Evolutionary conservation across 2,113 vertebrate species (phyloP), one percentile per base, ranked within the genome.

Genomic region (Bettongia penicillata): DNA sequence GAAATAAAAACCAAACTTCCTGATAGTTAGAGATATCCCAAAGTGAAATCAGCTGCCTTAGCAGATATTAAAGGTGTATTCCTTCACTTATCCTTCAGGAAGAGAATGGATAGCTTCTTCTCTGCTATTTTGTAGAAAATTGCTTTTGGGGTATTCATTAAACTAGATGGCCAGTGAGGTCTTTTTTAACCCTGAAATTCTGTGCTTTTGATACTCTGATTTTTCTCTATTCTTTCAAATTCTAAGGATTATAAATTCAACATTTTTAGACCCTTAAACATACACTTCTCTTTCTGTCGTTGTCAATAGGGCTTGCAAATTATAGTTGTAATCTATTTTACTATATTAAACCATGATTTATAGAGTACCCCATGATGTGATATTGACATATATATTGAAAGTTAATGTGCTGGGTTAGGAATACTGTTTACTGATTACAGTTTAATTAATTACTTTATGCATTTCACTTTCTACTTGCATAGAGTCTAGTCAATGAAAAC

Each of bases 401-500:
- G 2, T 91, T 97, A 94, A 96, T 95, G 14, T 89, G 12, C 77
- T 95, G 93, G 51, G 26, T 95, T 92, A 95, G 37, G 43, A 94
- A 94, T 89, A 94, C 89, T 91, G 50, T 97, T 95, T 96, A 94
- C 89, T 95, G 68, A 93, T 94, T 97, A 57, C 91, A 68, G 49
- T 96, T 97, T 96, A 96, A 97, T 95, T 97, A 96, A 97, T 96
- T 95, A 48, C 91, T 92, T 94, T 94, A 90, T 22, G 11, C 6
- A 93, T 92, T 97, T 43, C 84, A 92, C 61, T 93, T 97, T 12
- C 93, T 77, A 94, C 51, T 53, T 95, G 94, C 31, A 0, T 4
- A 90, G 12, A 25, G 90, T 92, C 53, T 25, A 95, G 43, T 91
- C 84, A 92, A 2, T 94, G 90, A 96, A 8, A 93, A 95, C 68